Conservation (phyloP, 2,888 invertebrate species). For the Arctia plantaginis region DNA sequence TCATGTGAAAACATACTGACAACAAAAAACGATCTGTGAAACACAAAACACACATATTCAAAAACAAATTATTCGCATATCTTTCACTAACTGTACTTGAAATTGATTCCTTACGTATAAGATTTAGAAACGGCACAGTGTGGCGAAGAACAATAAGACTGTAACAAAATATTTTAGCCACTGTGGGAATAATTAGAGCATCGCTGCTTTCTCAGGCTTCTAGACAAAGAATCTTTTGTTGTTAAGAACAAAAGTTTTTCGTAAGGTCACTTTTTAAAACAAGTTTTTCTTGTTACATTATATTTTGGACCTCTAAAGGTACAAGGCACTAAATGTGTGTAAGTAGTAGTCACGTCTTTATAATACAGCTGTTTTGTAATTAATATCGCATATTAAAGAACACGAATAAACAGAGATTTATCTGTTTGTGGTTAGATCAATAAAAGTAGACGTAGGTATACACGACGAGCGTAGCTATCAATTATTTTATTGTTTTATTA, state of each 20-base stretch:
- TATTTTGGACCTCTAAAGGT: constrained; percentile 19
- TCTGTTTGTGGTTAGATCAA: too few relatives aligned
- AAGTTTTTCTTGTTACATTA: constrained; percentile 18
- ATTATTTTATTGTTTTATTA: too few relatives aligned
- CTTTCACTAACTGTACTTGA: constrained; percentile 62
- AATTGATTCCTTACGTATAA: constrained; percentile 76
- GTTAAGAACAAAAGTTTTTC: constrained; percentile 25
- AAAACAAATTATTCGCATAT: constrained; percentile 6
- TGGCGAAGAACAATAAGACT: constrained; percentile 65
- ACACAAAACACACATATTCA: neutral
- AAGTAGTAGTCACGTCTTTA: neutral
- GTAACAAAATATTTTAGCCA: constrained; percentile 68
- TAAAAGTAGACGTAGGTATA: too few relatives aligned
- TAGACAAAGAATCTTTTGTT: constrained; percentile 51
- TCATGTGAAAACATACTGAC: neutral
- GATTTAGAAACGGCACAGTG: constrained; percentile 77
- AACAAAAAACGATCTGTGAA: neutral
- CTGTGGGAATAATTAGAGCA: constrained; percentile 77
- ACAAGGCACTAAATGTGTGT: neutral
- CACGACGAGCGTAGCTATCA: too few relatives aligned
- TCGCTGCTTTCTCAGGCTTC: constrained; percentile 61
- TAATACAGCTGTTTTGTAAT: neutral
- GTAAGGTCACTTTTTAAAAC: constrained; percentile 40
- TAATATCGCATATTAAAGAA: neutral
- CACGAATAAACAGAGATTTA: too few relatives aligned